Evolutionary conservation across 2,888 invertebrate genomes (phyloP).

Genomic region (Stenodema calcarata): DNA sequence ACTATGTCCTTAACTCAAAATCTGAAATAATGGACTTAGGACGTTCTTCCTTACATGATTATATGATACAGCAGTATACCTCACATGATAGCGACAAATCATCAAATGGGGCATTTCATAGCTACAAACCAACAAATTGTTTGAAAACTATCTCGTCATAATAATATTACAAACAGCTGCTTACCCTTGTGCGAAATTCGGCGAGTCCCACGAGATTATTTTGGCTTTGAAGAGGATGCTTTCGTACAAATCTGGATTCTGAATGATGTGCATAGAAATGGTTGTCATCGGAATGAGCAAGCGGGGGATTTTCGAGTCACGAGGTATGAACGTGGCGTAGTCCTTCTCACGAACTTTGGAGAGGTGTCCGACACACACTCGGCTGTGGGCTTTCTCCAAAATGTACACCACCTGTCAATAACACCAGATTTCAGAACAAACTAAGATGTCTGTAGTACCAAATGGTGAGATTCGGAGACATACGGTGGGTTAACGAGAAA

Average conservation of each 20-base stretch:
- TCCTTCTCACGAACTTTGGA: conserved; percentile 61
- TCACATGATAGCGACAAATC: too few relatives aligned
- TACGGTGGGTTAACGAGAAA: neutral
- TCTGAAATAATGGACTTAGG: too few relatives aligned
- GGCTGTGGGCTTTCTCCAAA: conserved; percentile 73
- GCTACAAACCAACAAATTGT: too few relatives aligned
- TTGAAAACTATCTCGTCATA: too few relatives aligned
- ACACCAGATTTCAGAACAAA: neutral
- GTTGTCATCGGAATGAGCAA: conserved; percentile 71
- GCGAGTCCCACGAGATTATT: conserved; percentile 75
- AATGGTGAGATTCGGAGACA: too few relatives aligned
- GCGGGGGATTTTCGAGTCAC: conserved; percentile 79
- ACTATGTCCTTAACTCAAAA: too few relatives aligned
- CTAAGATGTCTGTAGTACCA: too few relatives aligned
- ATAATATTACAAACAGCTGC: neutral
- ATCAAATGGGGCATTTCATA: too few relatives aligned
- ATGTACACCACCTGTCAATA: conserved; percentile 72
- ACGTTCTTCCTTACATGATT: too few relatives aligned
- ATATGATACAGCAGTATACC: too few relatives aligned
- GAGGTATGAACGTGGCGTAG: conserved; percentile 64
- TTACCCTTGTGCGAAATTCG: conserved; percentile 69
- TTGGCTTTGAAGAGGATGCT: conserved; percentile 72
- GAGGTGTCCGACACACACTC: conserved; percentile 76
- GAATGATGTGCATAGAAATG: conserved; percentile 53
- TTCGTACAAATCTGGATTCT: conserved; percentile 59